phyloP scores from a whole-genome alignment of 2,888 invertebrate genomes.

The Agrochola litura region DNA sequence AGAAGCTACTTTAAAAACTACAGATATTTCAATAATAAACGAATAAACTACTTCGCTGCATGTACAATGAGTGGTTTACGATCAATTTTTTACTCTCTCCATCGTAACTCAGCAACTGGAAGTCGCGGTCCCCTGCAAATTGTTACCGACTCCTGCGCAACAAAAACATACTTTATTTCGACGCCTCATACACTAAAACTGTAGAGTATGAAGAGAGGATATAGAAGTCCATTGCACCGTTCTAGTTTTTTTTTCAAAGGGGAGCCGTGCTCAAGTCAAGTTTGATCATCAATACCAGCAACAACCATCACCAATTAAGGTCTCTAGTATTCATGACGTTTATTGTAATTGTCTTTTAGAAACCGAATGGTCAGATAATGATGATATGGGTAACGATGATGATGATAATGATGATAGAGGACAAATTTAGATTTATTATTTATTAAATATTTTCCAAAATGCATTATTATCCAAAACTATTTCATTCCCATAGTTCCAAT shows the following conservation, averaged over 20 bases:
- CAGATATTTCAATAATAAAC: conserved; percentile 57
- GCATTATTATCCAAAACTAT: not conserved
- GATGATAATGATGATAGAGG: not conserved
- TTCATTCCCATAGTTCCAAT: too few species aligned
- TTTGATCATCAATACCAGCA: not conserved
- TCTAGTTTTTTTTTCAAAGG: not conserved
- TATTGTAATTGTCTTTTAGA: not conserved
- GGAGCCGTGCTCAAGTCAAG: not conserved
- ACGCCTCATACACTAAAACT: conserved; percentile 67
- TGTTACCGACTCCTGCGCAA: conserved; percentile 60
- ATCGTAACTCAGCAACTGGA: conserved; percentile 51
- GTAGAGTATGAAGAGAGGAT: conserved; percentile 38
- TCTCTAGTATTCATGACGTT: not conserved
- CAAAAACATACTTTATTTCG: conserved; percentile 70
- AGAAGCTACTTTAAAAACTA: conserved; percentile 54
- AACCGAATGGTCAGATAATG: not conserved
- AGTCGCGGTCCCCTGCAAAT: conserved; percentile 55
- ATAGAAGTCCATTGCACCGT: not conserved
- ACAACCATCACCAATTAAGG: not conserved
- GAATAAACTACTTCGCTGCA: conserved; percentile 44
- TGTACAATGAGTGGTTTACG: conserved; percentile 55
- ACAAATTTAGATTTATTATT: too few species aligned
- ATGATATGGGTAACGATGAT: not conserved
- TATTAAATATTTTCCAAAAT: too few species aligned
- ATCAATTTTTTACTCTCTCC: conserved; percentile 55